These are phyloP conservation scores for Spea multiplicata DNA, from an alignment of 2,113 vertebrate genomes.

Conservation along the genomic window DNA sequence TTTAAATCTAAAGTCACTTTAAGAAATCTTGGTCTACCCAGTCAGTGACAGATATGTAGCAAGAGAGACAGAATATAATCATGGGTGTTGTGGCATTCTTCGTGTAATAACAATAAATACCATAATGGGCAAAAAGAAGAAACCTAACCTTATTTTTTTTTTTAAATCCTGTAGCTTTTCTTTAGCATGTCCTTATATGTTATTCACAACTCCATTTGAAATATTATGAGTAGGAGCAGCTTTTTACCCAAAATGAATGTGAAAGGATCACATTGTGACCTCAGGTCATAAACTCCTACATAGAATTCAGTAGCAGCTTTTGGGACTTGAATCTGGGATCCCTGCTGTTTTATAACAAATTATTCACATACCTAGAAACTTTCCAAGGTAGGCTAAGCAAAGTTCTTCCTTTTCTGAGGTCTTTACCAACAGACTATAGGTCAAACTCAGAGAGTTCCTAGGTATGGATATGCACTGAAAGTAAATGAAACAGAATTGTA, in stretches of 20 bases:
- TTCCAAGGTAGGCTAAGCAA: no score
- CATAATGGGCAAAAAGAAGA: constrained; percentile 13
- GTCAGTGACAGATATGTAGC: not conserved
- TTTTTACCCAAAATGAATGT: constrained; percentile 22
- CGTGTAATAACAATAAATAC: constrained; percentile 5
- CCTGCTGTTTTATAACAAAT: constrained; percentile 5
- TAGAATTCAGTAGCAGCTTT: constrained; percentile 1
- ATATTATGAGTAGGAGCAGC: not conserved
- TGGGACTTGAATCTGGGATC: not conserved
- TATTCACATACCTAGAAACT: not conserved
- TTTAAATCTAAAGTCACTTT: not conserved
- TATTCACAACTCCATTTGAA: not conserved
- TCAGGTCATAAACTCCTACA: constrained; percentile 17
- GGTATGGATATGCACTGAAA: no score
- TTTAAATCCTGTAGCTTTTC: not conserved
- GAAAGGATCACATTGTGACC: constrained; percentile 4
- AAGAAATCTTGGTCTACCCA: not conserved
- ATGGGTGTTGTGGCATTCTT: constrained; percentile 1
- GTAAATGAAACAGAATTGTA: no score
- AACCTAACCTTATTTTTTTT: no score
- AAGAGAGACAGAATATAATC: constrained; percentile 23
- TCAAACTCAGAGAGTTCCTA: no score
- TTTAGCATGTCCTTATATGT: not conserved
- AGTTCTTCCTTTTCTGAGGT: no score
- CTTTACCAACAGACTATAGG: no score